Conservation (phyloP, 2,113 vertebrate genomes). For the Megaceryle maxima region DNA sequence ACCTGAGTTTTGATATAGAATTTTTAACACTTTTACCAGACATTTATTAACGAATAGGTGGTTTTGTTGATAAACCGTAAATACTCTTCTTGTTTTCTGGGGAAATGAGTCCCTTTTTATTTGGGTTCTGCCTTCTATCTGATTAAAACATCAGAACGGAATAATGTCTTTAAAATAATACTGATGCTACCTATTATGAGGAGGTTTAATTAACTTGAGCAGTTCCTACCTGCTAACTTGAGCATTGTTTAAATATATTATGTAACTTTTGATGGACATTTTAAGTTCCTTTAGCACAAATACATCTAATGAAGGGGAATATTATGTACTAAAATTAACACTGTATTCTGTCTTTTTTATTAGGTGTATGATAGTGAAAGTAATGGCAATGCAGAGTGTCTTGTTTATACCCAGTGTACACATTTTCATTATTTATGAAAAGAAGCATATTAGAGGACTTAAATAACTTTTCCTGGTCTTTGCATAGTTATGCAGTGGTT, state of each 20-base stretch:
- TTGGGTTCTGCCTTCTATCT: background rate
- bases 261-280: background rate
- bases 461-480: background rate
- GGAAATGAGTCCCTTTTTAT: background rate
- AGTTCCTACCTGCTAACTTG: background rate
- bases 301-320: background rate
- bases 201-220: background rate
- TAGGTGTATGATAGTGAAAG: background rate
- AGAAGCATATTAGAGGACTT: background rate
- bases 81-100: background rate
- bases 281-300: background rate
- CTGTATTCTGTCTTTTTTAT: background rate
- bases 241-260: background rate
- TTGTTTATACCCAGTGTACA: background rate
- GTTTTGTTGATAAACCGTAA: background rate
- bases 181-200: background rate
- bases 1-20: background rate
- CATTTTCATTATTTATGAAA: background rate
- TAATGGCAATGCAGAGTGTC: background rate
- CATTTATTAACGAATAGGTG: background rate
- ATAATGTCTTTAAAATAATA: background rate
- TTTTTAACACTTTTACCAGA: background rate
- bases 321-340: background rate
- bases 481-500: background rate
- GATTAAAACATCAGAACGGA: background rate